These are phyloP conservation scores for Laterallus jamaicensis DNA, from an alignment of 2,113 vertebrate genomes.

Conservation along the genomic window DNA sequence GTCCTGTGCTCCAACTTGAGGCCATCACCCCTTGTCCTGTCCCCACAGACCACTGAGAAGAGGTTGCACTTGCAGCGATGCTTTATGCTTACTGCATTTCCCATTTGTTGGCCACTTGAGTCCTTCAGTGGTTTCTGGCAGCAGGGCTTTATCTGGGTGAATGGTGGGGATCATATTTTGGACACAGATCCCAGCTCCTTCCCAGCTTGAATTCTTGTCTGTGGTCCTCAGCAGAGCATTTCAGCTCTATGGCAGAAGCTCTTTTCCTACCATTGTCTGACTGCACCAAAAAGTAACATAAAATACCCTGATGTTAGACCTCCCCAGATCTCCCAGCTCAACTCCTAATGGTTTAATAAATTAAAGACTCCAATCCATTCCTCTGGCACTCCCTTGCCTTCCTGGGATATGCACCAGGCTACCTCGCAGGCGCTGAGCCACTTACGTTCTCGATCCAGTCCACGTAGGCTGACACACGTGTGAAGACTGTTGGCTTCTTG, in stretches of 20 bases:
- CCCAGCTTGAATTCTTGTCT: background rate
- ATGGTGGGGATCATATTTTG: background rate
- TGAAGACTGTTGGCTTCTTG: constrained; percentile 16
- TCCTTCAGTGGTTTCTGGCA: background rate
- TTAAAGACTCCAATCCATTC: background rate
- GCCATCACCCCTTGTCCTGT: no score
- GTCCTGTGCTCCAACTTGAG: no score
- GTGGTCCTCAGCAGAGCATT: background rate
- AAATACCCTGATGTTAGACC: background rate
- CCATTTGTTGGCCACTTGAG: background rate
- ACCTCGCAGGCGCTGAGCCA: background rate
- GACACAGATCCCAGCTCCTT: background rate
- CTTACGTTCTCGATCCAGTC: constrained; percentile 73
- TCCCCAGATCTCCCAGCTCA: background rate
- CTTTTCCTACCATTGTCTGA: background rate
- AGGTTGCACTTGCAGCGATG: background rate
- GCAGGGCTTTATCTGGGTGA: background rate
- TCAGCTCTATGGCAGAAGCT: background rate
- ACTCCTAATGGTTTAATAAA: background rate
- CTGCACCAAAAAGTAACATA: background rate
- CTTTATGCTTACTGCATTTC: background rate
- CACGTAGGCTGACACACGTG: constrained; percentile 43
- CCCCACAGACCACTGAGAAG: no score
- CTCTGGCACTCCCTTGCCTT: background rate
- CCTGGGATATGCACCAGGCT: background rate